Conservation (phyloP, 2,888 invertebrate species). For the Drosophila emarginata region DNA sequence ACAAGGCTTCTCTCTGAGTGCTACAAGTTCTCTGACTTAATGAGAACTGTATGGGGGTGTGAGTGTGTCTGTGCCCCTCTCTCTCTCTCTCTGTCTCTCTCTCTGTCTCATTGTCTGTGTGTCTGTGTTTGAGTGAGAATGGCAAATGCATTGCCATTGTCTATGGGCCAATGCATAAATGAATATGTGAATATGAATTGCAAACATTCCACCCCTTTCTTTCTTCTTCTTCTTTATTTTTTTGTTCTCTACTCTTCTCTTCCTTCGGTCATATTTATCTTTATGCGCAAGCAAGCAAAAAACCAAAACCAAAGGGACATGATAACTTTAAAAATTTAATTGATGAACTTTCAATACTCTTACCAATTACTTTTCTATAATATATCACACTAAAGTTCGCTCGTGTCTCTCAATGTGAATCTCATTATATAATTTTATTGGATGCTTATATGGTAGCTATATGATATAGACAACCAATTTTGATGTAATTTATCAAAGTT, state of each 20-base stretch:
- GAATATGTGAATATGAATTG: constrained; percentile 31
- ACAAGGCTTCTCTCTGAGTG: constrained; percentile 38
- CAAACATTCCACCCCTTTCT: background rate
- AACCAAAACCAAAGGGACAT: background rate
- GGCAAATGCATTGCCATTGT: constrained; percentile 24
- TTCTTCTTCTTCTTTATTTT: background rate
- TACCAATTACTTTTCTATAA: constrained; percentile 12
- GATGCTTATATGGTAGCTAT: too few relatives aligned
- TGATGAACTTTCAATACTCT: constrained; percentile 27
- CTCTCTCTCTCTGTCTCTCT: background rate
- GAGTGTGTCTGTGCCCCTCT: background rate
- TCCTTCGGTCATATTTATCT: background rate
- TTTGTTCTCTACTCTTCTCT: background rate
- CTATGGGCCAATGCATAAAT: constrained; percentile 46
- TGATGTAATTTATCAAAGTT: too few relatives aligned
- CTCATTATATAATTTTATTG: too few relatives aligned
- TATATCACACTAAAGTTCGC: background rate
- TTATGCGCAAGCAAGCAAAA: constrained; percentile 5
- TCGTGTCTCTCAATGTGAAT: too few relatives aligned
- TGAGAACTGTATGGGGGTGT: constrained; percentile 38
- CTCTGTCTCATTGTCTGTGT: background rate
- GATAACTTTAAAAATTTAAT: background rate
- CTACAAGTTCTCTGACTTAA: constrained; percentile 37
- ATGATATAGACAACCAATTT: too few relatives aligned
- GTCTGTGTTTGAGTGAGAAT: background rate